Evolutionary conservation across 92 coral and sea anemone genomes (phyloP).

Genomic region (Heteractis magnifica): DNA sequence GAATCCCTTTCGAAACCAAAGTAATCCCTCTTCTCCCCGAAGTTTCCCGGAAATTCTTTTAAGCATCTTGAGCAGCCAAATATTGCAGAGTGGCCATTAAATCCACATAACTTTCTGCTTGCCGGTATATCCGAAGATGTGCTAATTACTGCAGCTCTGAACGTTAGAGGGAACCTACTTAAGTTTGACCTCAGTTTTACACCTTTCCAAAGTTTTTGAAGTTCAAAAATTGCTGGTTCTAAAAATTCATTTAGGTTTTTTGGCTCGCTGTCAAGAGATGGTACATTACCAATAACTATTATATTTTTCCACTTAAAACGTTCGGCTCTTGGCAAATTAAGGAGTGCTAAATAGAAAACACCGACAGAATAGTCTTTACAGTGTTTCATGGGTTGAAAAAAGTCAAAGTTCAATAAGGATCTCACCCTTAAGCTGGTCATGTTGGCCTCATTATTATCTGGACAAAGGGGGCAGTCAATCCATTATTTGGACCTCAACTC

Average conservation of each 20-base stretch:
- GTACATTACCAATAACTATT: slow-evolving; percentile 54
- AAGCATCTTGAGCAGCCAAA: slow-evolving; percentile 60
- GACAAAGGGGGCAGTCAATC: slow-evolving; percentile 31
- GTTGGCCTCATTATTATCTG: slow-evolving; percentile 25
- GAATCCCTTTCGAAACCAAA: slow-evolving; percentile 48
- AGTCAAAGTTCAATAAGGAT: slow-evolving; percentile 51
- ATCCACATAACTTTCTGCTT: slow-evolving; percentile 51
- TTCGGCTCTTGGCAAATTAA: slow-evolving; percentile 47
- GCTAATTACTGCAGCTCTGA: slow-evolving; percentile 52
- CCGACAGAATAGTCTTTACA: too few relatives aligned
- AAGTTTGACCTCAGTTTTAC: slow-evolving; percentile 41
- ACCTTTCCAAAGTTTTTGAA: slow-evolving; percentile 59
- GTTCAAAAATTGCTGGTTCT: slow-evolving; percentile 59
- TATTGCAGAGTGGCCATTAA: slow-evolving; percentile 53
- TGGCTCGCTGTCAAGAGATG: slow-evolving; percentile 49
- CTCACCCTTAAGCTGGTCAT: slow-evolving; percentile 23
- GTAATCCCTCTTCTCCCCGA: slow-evolving; percentile 57
- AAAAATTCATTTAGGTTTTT: slow-evolving; percentile 51
- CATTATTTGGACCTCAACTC: not conserved
- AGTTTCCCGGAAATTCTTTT: slow-evolving; percentile 53
- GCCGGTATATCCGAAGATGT: slow-evolving; percentile 61
- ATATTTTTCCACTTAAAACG: slow-evolving; percentile 60
- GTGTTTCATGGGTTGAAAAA: slow-evolving; percentile 67
- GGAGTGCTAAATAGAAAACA: slow-evolving; percentile 53
- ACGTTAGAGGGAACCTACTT: slow-evolving; percentile 51